Evolutionary conservation across 35 echinoderm and acorn worm genomes (phyloP).

Genomic region (Ophioderma brevispina): DNA sequence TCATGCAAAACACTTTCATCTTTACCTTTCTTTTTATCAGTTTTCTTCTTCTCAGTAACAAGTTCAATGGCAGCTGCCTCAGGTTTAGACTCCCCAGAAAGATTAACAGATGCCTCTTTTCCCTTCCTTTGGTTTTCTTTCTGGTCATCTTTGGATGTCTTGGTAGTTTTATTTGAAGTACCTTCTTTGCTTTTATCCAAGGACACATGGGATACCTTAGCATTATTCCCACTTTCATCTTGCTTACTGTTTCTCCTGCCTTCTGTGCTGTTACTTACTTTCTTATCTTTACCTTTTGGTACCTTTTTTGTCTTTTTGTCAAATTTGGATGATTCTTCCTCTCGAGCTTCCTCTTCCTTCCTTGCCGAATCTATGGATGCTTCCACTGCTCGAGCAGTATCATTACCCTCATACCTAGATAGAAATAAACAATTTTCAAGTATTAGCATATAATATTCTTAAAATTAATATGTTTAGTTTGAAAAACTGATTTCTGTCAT

Average conservation of each 20-base stretch:
- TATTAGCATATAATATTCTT: no score
- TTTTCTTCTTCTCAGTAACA: neutral
- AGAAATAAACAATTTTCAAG: no score
- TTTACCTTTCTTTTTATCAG: neutral
- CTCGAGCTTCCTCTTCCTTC: neutral
- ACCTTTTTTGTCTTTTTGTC: neutral
- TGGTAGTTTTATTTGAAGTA: neutral
- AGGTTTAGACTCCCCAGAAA: neutral
- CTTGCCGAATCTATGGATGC: neutral
- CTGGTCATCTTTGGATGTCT: neutral
- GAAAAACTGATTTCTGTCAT: no score
- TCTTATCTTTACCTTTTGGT: neutral
- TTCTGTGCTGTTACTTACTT: neutral
- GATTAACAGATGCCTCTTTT: neutral
- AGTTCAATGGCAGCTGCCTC: neutral
- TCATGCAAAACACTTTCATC: no score
- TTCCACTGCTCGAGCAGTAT: neutral
- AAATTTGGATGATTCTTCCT: neutral
- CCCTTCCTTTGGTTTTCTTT: conserved; percentile 21
- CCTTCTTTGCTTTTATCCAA: neutral
- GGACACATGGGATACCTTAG: neutral
- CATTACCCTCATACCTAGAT: neutral
- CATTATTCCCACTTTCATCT: neutral
- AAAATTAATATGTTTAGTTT: no score
- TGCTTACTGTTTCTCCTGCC: neutral